Base-by-base conservation (phyloP, 2,797 vertebrate genomes). In the Ara ararauna region DNA sequence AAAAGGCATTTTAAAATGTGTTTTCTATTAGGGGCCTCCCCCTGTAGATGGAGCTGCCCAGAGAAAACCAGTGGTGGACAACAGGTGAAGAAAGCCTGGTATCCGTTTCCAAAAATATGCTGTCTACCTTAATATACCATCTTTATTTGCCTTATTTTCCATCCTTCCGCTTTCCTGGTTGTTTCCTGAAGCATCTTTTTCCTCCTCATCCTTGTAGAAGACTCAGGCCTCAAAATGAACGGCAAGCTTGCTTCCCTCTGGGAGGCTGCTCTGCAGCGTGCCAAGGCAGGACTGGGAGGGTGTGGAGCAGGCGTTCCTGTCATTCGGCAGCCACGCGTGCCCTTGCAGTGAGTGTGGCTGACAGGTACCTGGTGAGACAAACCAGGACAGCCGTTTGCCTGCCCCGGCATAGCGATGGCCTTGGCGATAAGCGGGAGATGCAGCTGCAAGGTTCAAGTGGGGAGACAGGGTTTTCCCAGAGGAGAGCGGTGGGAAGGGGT, bases 351-450 rank as follows among this genome's bases (percentile, higher is more conserved):
- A 74, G 85, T 1, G 9, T 54, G 19, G n/a, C 83, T 74, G 83
- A 79, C 74, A 89, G 83, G 86, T 91, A 89, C 0, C 20, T 44
- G 44, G 44, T 44, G 85, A 90, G 80, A 82, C 72, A 94, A 27
- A 71, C 16, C 32, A 9, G 91, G 66, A 82, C 80, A 90, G 80
- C 60, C 34, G 0, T 20, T 21, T 62, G 42, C 40, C 38, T 19
- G 67, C 34, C 30, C 47, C 0, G 0, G 40, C 4, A 0, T 0
- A 0, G 72, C 1, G 0, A 5, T 40, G 45, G 70, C 70, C 18
- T 6, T 45, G 65, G 56, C 0, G 2, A 30, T 1, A 4, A 10
- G n/a, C 1, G 0, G 36, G 71, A 71, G 66, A 13, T 45, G 61
- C 44, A 53, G 58, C 65, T 45, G 42, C 0, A 3, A 44, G 78